phyloP scores from a whole-genome alignment of 23 tunicate species.

The Oikopleura vanhoeffeni region DNA sequence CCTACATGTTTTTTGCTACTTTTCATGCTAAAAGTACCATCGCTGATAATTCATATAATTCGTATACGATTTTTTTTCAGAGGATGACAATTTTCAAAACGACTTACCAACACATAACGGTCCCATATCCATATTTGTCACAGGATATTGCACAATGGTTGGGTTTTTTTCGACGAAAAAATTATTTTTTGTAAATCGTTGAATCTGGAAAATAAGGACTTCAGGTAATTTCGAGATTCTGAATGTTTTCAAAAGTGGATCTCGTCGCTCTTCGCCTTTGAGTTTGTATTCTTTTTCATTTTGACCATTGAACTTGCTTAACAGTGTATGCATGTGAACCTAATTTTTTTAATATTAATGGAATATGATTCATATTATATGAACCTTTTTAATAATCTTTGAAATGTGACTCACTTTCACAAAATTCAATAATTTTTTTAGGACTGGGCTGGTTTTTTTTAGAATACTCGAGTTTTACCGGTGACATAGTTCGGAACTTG shows the following conservation, averaged over 20 bases:
- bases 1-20: too few species aligned
- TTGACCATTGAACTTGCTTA: conserved; percentile 63
- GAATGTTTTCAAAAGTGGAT: conserved; percentile 72
- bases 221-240: conserved; percentile 46
- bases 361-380: too few species aligned
- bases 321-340: conserved; percentile 28
- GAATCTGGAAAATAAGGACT: conserved; percentile 72
- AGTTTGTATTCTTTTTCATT: conserved; percentile 91
- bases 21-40: too few species aligned
- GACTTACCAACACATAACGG: neutral
- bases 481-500: too few species aligned
- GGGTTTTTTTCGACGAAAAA: conserved; percentile 84
- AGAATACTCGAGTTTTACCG: too few species aligned
- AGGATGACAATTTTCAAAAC: neutral
- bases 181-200: conserved; percentile 67
- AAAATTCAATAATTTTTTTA: too few species aligned
- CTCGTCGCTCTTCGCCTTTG: conserved; percentile 31
- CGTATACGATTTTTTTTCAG: neutral
- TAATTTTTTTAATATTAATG: too few species aligned
- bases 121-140: conserved; percentile 19
- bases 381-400: too few species aligned
- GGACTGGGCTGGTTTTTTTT: too few species aligned
- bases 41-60: too few species aligned
- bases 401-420: too few species aligned
- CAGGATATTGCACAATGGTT: conserved; percentile 88